These are phyloP conservation scores for Progne subis DNA, from an alignment of 2,113 vertebrate genomes.

Conservation along the genomic window DNA sequence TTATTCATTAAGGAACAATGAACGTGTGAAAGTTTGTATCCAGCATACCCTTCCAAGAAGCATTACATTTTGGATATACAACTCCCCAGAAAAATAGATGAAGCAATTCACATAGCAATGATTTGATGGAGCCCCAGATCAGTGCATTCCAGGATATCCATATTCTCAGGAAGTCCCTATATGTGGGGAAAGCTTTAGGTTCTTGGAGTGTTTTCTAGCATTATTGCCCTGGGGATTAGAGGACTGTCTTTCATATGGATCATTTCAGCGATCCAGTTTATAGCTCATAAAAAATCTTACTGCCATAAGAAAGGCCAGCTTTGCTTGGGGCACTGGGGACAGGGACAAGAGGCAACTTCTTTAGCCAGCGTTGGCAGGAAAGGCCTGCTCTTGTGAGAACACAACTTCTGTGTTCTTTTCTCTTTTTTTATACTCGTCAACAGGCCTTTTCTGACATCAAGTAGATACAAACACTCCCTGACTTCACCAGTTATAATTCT, in stretches of 20 bases:
- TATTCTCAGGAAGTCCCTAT: neutral
- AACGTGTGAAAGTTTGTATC: neutral
- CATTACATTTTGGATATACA: neutral
- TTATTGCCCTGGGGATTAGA: neutral
- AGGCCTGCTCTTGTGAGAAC: neutral
- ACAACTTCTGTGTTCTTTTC: neutral
- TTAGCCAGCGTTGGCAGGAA: neutral
- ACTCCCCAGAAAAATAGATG: neutral
- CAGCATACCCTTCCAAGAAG: neutral
- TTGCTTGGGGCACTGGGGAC: neutral
- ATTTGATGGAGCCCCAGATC: neutral
- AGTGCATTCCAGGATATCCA: neutral
- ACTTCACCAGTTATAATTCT: neutral
- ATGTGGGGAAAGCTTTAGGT: neutral
- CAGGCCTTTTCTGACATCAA: neutral
- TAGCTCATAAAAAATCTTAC: neutral
- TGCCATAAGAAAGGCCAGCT: neutral
- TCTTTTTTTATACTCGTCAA: neutral
- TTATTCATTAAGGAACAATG: conserved; percentile 12
- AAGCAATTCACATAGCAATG: neutral
- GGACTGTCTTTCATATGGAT: neutral
- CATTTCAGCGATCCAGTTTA: neutral
- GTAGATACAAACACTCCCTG: neutral
- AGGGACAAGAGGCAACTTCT: neutral
- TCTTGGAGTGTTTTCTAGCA: neutral